Evolutionary conservation across 2,797 vertebrate genomes (phyloP), one percentile per base, ranked within the genome.

Genomic region (Myotis myotis): DNA sequence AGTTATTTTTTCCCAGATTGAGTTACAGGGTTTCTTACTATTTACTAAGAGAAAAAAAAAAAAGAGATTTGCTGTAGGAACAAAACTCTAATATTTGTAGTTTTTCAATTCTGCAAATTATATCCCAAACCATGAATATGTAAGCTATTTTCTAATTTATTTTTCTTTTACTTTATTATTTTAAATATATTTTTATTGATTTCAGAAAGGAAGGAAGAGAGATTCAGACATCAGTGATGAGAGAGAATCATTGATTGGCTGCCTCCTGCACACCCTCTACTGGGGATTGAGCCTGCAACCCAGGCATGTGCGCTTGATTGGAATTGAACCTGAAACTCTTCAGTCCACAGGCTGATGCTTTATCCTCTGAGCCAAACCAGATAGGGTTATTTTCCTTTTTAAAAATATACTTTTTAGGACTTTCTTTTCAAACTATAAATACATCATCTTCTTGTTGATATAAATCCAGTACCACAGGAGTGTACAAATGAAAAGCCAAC

Each of bases 41-140:
- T 76, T 84, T 83, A 72, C 60, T 87, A 74, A 94, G 60, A 89
- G 55, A 23, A 64, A 64, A 74, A 87, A 75, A 22, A 80, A 92
- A 76, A 23, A 57, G 11, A 85, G 23, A 60, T 64, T 81, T 93
- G 17, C 28, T 91, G 20, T 20, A 82, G 64, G 33, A 90, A 30
- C 25, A 88, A 41, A 88, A 57, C 49, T 81, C 20, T 60, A 75
- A 53, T 64, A 81, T 44, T 93, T 38, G 30, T 60, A 79, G 74
- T 79, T 93, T 95, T 84, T 81, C 68, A 91, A 6, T 76, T 25
- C 8, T 94, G 30, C 8, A 76, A 49, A 51, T 75, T 84, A 70
- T 38, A 66, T 79, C 8, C 57, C 57, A 85, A 62, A 85, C 11
- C 28, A 53, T 87, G 83, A 76, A 89, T 87, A 84, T 76, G 47